Percentiles rank a stretch among this genome's conserved stretches.
Conservation (phyloP, 2,888 invertebrate genomes). For the Chloroclystis v-ata region DNA sequence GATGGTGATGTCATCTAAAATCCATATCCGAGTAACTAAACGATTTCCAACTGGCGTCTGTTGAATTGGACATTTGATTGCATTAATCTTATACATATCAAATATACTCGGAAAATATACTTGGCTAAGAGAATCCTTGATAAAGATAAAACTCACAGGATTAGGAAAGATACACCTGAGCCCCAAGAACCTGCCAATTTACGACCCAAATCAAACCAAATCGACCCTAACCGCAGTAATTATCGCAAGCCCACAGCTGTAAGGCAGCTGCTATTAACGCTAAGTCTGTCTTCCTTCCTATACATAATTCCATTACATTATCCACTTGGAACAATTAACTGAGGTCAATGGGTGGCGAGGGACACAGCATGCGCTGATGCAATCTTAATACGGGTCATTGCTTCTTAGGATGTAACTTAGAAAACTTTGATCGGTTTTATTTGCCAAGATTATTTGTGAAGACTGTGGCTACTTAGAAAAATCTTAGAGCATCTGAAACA, state of each 20-base stretch:
- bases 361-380: conserved; percentile 10
- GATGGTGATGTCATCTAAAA: too few relatives aligned
- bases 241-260: conserved; percentile 14
- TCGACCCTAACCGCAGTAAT: not conserved
- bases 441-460: not conserved
- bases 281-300: conserved; percentile 38
- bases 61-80: too few relatives aligned
- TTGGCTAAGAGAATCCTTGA: too few relatives aligned
- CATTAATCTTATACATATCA: too few relatives aligned
- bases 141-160: too few relatives aligned
- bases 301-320: conserved; percentile 45
- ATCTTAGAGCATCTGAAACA: too few relatives aligned
- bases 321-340: conserved; percentile 52
- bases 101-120: too few relatives aligned
- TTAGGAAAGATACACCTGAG: too few relatives aligned
- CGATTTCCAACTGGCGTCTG: too few relatives aligned
- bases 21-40: too few relatives aligned
- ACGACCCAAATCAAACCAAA: not conserved
- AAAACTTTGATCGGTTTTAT: not conserved
- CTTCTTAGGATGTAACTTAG: conserved; percentile 5
- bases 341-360: conserved; percentile 41
- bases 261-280: conserved; percentile 39
- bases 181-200: too few relatives aligned
- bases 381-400: conserved; percentile 13
- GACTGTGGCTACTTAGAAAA: too few relatives aligned